These are phyloP conservation scores for Lepidothrix coronata DNA, from an alignment of 2,113 vertebrate species.

Conservation along the genomic window DNA sequence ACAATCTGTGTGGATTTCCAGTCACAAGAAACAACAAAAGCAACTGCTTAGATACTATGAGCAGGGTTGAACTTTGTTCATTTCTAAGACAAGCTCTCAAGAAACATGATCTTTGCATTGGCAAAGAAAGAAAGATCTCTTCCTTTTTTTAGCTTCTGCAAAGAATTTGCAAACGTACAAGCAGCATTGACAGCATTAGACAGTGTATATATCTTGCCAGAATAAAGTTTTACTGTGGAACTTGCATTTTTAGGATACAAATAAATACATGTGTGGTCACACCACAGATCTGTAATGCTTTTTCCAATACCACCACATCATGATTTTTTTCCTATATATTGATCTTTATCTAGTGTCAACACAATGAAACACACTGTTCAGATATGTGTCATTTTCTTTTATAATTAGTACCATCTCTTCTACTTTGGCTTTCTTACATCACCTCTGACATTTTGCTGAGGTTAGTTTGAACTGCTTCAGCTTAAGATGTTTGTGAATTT, in stretches of 20 bases:
- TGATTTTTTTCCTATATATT: neutral
- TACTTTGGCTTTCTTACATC: neutral
- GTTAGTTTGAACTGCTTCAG: neutral
- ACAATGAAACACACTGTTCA: neutral
- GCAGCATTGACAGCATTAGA: neutral
- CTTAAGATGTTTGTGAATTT: neutral
- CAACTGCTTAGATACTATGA: neutral
- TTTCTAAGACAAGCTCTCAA: neutral
- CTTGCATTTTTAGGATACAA: neutral
- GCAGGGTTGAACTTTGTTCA: neutral
- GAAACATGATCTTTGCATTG: neutral
- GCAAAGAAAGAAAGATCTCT: neutral
- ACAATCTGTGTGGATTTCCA: neutral
- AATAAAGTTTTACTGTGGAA: neutral
- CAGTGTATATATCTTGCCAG: neutral
- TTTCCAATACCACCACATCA: neutral
- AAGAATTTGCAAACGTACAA: neutral
- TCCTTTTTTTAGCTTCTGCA: neutral
- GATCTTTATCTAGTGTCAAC: neutral
- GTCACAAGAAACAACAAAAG: neutral
- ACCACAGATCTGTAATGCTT: neutral
- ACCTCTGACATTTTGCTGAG: neutral
- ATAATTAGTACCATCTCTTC: neutral
- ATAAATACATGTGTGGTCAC: neutral
- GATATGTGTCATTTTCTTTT: neutral